Evolutionary conservation across 2,888 invertebrate species (phyloP), one percentile per base, ranked within the genome.

Genomic region (Eupithecia subfuscata): DNA sequence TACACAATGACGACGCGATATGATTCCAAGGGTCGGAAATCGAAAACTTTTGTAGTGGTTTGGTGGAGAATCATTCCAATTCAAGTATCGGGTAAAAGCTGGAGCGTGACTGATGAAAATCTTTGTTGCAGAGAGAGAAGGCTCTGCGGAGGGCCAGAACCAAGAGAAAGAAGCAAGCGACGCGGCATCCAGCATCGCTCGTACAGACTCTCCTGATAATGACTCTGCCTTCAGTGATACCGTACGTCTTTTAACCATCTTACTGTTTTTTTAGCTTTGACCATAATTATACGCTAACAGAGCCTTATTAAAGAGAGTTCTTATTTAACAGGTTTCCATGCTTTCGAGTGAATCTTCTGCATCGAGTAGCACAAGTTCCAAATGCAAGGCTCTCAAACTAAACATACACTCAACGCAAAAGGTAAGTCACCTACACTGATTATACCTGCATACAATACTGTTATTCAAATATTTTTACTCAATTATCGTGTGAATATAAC

Each of bases 221-320:
- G 99, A 99, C 94, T 99, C 99, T 16, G 99, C 99, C 22, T 99
- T 99, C 92, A 99, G 99, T 86, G 99, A 99, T 93, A 99, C 98
- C 79, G 98, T 99, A 76, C 98, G 98, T 97, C 56, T 48, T 16
- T 22, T 52, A 22, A 14, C 14, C 16, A 34, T 60, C 5, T 25
- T 14, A 25, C 25, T 60, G 14, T 12, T 25, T 25, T 48, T 56
- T 56, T 0, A 56, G 22, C n/a, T 56, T 11, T 56, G n/a, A 22
- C n/a, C 9, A 56, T 40, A 40, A 40, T 40, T 40, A 22, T 25
- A 25, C 14, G 6, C 60, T 2, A 25, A 14, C 12, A 25, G 60
- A 60, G 12, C 5, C 12, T 14, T 43, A 43, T 8, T 40, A 68
- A 0, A 73, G 9, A 52, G 64, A 68, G 77, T 73, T 40, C 22